These are phyloP conservation scores for Rhynchopsitta pachyrhyncha DNA, from an alignment of 2,113 vertebrate genomes.

Conservation along the genomic window DNA sequence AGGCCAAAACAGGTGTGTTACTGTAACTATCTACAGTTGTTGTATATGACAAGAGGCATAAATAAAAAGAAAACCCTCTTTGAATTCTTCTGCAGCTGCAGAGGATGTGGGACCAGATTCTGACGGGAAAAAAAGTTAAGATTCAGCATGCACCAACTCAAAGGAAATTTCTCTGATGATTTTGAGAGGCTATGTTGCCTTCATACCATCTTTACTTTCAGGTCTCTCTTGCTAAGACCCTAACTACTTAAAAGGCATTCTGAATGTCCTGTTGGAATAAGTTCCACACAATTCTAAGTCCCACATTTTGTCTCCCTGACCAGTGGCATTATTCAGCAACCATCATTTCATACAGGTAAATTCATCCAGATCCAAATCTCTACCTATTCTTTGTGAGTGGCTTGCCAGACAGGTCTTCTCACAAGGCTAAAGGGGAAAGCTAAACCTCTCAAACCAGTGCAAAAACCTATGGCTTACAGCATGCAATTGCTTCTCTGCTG, in stretches of 20 bases:
- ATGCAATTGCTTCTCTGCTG: background rate
- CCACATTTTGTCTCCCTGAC: background rate
- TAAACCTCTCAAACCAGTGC: background rate
- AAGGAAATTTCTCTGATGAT: background rate
- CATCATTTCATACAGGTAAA: background rate
- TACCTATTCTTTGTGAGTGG: background rate
- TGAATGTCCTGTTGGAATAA: background rate
- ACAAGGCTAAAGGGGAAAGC: background rate
- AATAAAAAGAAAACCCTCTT: background rate
- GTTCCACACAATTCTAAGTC: background rate
- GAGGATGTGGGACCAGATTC: conserved; percentile 33
- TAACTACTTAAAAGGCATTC: background rate
- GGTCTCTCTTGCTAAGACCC: background rate
- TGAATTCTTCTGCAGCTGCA: conserved; percentile 36
- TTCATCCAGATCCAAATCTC: background rate
- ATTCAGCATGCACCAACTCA: background rate
- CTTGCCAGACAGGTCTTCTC: background rate
- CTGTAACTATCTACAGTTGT: conserved; percentile 2
- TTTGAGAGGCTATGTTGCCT: background rate
- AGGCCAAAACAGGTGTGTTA: background rate
- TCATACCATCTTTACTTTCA: background rate
- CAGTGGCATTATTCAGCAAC: background rate
- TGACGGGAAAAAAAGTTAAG: background rate
- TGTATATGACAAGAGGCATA: background rate
- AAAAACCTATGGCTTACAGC: background rate